Evolutionary conservation across 2,113 vertebrate genomes (phyloP), one percentile per base, ranked within the genome.

Genomic region (Silurus glanis): DNA sequence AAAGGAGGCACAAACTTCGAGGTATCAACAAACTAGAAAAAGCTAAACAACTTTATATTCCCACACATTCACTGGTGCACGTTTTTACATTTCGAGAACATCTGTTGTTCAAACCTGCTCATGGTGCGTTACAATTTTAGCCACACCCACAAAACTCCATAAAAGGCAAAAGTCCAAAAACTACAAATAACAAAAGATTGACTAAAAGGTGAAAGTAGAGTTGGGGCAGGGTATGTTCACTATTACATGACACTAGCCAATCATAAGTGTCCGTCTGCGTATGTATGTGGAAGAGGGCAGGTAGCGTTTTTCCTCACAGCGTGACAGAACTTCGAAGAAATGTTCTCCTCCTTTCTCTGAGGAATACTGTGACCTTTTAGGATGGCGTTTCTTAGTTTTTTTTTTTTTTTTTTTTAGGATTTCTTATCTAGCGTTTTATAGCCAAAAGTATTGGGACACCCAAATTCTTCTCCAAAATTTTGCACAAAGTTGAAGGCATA

Each of bases 1-100:
- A 97, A 91, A 92, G 94, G 94, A 4, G 95, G 95, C 2, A 87
- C 88, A 81, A 93, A 96, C 56, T 92, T 96, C 86, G 97, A 99
- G 97, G 98, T 99, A 94, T 37, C 37, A 37, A 37, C 37, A 37
- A 37, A 37, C 37, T 37, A 37, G 37, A 37, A 37, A 37, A 37
- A 37, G 37, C 37, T 37, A 37, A 37, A 37, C 37, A 37, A 37
- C 37, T 37, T 37, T 37, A 37, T 37, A 37, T 37, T 37, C 37
- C 37, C 3, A 37, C 21, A 37, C 49, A 28, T 28, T 58, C 14
- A 23, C 59, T 62, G 59, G 59, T 23, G 21, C 0, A 21, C 8
- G 7, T 7, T 9, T 6, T 10, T 10, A 9, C 37, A 37, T 37
- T 37, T 37, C 37, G 0, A 37, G 37, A 37, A 37, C 37, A 37